Evolutionary conservation across 2,797 vertebrate species (phyloP).

Genomic region (Chelon labrosus): DNA sequence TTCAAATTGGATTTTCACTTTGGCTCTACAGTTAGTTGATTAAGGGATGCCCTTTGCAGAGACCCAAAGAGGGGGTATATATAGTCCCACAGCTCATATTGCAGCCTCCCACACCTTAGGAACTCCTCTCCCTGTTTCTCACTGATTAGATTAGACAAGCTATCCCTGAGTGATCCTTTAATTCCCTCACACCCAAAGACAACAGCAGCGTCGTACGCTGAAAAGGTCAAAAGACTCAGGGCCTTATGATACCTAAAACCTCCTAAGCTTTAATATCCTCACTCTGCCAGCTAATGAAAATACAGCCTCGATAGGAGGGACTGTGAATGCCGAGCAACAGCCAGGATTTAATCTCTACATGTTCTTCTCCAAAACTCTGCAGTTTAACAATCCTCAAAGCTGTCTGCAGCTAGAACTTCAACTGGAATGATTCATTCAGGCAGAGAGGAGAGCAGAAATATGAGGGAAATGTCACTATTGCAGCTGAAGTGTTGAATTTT

Average conservation of each 20-base stretch:
- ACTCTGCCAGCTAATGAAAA: conserved; percentile 60
- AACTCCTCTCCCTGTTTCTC: conserved; percentile 44
- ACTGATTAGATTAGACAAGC: conserved; percentile 68
- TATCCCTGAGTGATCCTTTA: conserved; percentile 66
- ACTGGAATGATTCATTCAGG: too few relatives aligned
- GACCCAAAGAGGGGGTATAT: conserved; percentile 39
- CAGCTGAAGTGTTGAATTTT: too few relatives aligned
- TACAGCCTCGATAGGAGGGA: conserved; percentile 14
- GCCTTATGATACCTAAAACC: conserved; percentile 62
- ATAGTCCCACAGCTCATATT: conserved; percentile 67
- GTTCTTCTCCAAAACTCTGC: conserved; percentile 10
- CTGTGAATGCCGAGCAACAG: conserved; percentile 18
- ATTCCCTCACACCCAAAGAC: conserved; percentile 68
- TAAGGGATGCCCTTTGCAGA: conserved; percentile 70
- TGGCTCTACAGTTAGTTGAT: conserved; percentile 49
- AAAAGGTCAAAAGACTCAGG: conserved; percentile 72
- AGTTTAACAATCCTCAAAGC: not conserved
- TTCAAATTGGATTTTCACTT: conserved; percentile 39
- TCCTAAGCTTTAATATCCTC: conserved; percentile 63
- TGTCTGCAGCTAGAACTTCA: conserved; percentile 15
- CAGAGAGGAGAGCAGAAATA: too few relatives aligned
- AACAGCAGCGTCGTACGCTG: conserved; percentile 46
- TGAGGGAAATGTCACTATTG: not conserved
- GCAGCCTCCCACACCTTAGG: conserved; percentile 38
- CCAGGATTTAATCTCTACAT: conserved; percentile 2